A percentile compares a stretch with the other conserved stretches of the same genome.
Conservation (phyloP, 2,888 invertebrate species). For the Patella pellucida region DNA sequence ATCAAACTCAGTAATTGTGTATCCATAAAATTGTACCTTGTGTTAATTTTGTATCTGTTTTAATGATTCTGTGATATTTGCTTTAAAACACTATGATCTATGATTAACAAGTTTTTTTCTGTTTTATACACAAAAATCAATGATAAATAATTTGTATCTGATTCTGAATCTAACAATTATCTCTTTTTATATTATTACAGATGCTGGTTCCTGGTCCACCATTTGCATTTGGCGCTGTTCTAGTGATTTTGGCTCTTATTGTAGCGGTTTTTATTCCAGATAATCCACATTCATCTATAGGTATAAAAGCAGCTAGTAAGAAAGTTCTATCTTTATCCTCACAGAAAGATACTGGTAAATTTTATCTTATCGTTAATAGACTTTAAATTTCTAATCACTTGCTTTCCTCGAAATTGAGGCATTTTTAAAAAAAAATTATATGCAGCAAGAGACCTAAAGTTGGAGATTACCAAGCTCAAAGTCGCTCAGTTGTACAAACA, state of each 20-base stretch:
- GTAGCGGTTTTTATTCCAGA: constrained; percentile 76
- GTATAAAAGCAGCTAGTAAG: constrained; percentile 26
- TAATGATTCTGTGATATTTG: too few relatives aligned
- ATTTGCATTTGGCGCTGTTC: constrained; percentile 95
- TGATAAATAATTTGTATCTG: not conserved
- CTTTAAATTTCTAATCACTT: too few relatives aligned
- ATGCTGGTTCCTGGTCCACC: constrained; percentile 96
- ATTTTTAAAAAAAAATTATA: too few relatives aligned
- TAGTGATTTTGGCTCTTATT: constrained; percentile 94
- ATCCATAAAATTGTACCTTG: too few relatives aligned
- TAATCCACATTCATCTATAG: constrained; percentile 48
- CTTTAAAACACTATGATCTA: too few relatives aligned
- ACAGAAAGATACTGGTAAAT: constrained; percentile 35
- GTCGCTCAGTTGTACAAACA: too few relatives aligned
- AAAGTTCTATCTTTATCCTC: constrained; percentile 32
- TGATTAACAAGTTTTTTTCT: not conserved
- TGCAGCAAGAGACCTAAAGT: too few relatives aligned
- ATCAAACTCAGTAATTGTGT: too few relatives aligned
- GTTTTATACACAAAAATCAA: not conserved
- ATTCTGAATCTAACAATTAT: not conserved
- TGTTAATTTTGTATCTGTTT: too few relatives aligned
- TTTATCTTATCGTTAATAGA: too few relatives aligned
- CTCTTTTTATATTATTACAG: constrained; percentile 64
- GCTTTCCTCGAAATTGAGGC: too few relatives aligned
- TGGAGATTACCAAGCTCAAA: too few relatives aligned